Conservation (phyloP, 1,140 invertebrate species). For the Drosophila oshimai region DNA sequence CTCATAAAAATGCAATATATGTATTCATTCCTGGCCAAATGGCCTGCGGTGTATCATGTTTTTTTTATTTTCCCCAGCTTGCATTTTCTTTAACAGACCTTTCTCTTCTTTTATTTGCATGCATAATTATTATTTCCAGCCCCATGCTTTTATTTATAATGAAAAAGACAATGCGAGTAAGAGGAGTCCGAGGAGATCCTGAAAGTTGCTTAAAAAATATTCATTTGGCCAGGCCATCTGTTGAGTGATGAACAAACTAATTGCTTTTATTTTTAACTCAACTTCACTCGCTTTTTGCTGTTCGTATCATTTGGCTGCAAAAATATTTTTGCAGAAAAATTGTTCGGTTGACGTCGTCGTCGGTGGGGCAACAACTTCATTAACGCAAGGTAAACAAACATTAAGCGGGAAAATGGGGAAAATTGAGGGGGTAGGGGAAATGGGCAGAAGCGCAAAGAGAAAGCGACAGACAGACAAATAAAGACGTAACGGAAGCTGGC, state of each 20-base stretch:
- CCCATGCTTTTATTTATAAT: constrained; percentile 56
- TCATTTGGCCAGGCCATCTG: constrained; percentile 74
- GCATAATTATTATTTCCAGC: constrained; percentile 71
- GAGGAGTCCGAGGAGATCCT: not conserved
- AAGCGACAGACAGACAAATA: constrained; percentile 67
- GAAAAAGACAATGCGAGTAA: constrained; percentile 4
- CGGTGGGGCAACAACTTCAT: constrained; percentile 75
- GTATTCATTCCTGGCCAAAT: constrained; percentile 13
- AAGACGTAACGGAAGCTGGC: constrained; percentile 74
- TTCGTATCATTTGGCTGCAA: constrained; percentile 46
- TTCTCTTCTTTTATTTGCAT: constrained; percentile 37
- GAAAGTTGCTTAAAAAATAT: constrained; percentile 59
- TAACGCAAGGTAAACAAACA: constrained; percentile 82
- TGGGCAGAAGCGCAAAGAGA: constrained; percentile 21
- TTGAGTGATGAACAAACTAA: constrained; percentile 82
- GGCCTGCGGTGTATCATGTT: constrained; percentile 41
- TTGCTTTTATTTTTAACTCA: constrained; percentile 77
- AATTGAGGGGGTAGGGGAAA: not conserved
- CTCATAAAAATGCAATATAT: not conserved
- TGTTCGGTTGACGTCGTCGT: constrained; percentile 31
- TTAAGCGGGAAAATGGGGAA: constrained; percentile 44
- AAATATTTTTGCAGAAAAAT: constrained; percentile 71
- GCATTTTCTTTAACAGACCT: constrained; percentile 28
- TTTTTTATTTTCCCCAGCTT: constrained; percentile 49
- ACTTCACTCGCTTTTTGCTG: constrained; percentile 4